Conservation (phyloP, 2,888 invertebrate species). For the Drosophila colorata region DNA sequence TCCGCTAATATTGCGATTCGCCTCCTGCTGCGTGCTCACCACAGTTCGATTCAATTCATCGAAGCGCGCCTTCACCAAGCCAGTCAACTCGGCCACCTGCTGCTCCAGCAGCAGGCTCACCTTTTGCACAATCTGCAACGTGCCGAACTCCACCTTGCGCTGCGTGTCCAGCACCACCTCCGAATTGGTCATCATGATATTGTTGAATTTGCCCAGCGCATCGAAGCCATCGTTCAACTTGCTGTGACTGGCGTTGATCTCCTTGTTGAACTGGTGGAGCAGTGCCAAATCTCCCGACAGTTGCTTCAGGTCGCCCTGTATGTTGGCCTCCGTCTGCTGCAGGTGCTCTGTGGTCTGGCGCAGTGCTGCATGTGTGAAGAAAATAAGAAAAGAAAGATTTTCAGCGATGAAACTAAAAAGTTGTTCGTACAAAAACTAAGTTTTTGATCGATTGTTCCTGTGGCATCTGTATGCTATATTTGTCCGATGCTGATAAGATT, state of each 20-base stretch:
- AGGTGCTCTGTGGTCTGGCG: conserved; percentile 86
- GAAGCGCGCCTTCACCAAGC: conserved; percentile 89
- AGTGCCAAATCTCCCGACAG: conserved; percentile 87
- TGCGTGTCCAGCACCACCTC: conserved; percentile 94
- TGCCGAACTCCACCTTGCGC: conserved; percentile 93
- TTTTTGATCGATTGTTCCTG: no score
- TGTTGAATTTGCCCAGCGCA: conserved; percentile 89
- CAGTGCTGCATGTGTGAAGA: conserved; percentile 79
- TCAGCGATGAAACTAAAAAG: no score
- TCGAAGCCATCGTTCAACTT: conserved; percentile 87
- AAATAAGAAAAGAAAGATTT: not conserved
- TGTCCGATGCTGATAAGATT: no score
- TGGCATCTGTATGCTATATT: no score
- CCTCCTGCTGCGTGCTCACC: conserved; percentile 90
- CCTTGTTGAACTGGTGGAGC: conserved; percentile 87
- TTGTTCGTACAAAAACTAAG: no score
- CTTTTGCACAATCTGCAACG: conserved; percentile 92
- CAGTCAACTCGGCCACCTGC: conserved; percentile 89
- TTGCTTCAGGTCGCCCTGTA: conserved; percentile 86
- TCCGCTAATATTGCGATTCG: conserved; percentile 90
- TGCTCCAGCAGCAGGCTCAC: conserved; percentile 89
- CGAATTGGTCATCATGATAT: conserved; percentile 92
- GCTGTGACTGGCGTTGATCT: conserved; percentile 87
- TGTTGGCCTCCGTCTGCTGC: conserved; percentile 86
- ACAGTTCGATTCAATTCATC: conserved; percentile 90